Conservation (phyloP, 2,797 vertebrate species). For the Eulemur coronatus region DNA sequence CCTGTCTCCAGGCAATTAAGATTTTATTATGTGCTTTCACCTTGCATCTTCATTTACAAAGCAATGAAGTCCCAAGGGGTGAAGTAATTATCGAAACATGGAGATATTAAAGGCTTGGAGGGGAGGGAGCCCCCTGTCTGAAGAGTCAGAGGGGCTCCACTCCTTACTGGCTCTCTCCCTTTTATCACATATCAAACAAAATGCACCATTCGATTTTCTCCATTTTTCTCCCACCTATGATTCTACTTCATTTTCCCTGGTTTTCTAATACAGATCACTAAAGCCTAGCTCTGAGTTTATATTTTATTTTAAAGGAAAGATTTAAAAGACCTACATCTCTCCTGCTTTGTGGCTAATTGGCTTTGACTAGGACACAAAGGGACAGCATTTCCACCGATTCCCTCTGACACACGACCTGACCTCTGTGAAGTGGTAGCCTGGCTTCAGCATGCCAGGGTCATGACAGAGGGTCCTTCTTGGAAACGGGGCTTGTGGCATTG, state of each 20-base stretch:
- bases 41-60: neutral
- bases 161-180: neutral
- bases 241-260: neutral
- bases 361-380: neutral
- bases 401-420: neutral
- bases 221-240: neutral
- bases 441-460: neutral
- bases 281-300: neutral
- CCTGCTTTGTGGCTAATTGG: neutral
- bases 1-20: neutral
- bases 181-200: neutral
- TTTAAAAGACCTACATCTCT: neutral
- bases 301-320: slow-evolving; percentile 45
- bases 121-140: neutral
- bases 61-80: neutral
- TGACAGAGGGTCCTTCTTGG: accelerated
- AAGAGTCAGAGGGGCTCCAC: neutral
- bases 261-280: neutral
- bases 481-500: neutral
- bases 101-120: neutral
- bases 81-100: neutral
- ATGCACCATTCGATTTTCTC: accelerated
- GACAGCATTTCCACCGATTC: neutral
- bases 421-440: neutral
- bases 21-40: neutral